Evolutionary conservation across 2,797 vertebrate genomes (phyloP).

Genomic region (Nannoperca australis): DNA sequence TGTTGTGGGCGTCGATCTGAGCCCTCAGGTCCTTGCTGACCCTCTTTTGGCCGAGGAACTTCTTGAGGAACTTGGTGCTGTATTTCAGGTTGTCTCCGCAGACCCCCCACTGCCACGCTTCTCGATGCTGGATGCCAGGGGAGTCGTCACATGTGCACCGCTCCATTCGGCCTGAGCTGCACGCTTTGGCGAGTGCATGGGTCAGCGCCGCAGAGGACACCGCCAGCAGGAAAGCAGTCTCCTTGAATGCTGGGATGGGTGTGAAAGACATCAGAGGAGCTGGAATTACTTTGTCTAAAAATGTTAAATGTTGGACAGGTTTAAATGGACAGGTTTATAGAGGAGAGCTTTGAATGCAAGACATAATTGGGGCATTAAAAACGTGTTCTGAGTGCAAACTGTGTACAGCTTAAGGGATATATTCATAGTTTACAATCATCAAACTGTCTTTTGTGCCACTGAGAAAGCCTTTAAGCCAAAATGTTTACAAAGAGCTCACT

Average conservation of each 20-base stretch:
- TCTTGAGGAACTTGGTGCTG: constrained; percentile 96
- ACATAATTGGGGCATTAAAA: neutral
- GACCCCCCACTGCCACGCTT: constrained; percentile 98
- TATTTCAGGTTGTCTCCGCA: constrained; percentile 99
- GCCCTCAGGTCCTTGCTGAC: constrained; percentile 96
- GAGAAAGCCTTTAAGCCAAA: constrained; percentile 18
- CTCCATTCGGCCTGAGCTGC: constrained; percentile 98
- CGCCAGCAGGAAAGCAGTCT: constrained; percentile 95
- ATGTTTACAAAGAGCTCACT: constrained; percentile 56
- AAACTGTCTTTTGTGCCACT: constrained; percentile 20
- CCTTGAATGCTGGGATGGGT: constrained; percentile 91
- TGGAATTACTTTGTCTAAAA: neutral
- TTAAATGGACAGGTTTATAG: neutral
- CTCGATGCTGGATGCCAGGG: constrained; percentile 93
- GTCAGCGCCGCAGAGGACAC: constrained; percentile 94
- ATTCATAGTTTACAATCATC: constrained; percentile 1
- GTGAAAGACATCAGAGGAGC: constrained; percentile 26
- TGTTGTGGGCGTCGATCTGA: constrained; percentile 94
- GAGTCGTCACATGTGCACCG: constrained; percentile 98
- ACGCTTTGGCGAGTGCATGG: constrained; percentile 94
- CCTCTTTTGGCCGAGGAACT: constrained; percentile 94
- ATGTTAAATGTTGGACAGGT: neutral
- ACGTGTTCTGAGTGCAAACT: constrained; percentile 2
- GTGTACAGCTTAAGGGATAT: neutral
- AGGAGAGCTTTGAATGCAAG: neutral